A percentile compares a stretch with the other conserved stretches of the same genome.
phyloP scores from a whole-genome alignment of 2,113 vertebrate species.

The Halichoerus grypus region DNA sequence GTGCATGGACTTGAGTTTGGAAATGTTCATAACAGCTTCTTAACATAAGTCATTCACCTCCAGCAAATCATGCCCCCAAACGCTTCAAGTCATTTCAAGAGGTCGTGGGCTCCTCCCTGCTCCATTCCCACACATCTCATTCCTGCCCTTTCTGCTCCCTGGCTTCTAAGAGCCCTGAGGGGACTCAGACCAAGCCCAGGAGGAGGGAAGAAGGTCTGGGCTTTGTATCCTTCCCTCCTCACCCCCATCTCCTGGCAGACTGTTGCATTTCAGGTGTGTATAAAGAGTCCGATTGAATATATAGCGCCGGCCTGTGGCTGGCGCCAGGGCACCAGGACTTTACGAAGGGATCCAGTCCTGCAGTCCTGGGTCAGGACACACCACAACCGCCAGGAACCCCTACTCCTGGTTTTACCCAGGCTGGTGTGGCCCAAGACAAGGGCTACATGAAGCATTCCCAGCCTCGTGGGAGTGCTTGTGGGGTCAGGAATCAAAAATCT shows the following conservation, averaged over 20 bases:
- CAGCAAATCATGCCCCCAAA: not conserved
- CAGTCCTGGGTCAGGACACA: not conserved
- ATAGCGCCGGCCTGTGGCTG: not conserved
- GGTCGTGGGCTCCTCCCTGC: not conserved
- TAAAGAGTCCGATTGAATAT: not conserved
- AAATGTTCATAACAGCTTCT: not conserved
- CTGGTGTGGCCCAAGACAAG: not conserved
- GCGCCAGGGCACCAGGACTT: not conserved
- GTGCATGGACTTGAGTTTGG: not conserved
- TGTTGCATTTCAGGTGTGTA: not conserved
- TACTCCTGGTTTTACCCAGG: not conserved
- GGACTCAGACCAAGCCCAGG: not conserved
- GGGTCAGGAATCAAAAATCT: not conserved
- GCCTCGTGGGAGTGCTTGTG: not conserved
- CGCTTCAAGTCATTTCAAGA: not conserved
- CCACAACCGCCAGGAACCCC: not conserved
- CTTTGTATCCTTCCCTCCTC: not conserved
- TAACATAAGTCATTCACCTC: not conserved
- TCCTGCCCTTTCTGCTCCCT: not conserved
- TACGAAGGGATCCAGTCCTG: not conserved
- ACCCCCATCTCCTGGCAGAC: not conserved
- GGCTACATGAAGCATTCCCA: not conserved
- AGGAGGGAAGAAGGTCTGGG: not conserved
- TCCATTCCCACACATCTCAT: not conserved
- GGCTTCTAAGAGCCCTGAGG: not conserved